phyloP scores from a whole-genome alignment of 2,797 vertebrate genomes.

The Sebastes trivittatus region DNA sequence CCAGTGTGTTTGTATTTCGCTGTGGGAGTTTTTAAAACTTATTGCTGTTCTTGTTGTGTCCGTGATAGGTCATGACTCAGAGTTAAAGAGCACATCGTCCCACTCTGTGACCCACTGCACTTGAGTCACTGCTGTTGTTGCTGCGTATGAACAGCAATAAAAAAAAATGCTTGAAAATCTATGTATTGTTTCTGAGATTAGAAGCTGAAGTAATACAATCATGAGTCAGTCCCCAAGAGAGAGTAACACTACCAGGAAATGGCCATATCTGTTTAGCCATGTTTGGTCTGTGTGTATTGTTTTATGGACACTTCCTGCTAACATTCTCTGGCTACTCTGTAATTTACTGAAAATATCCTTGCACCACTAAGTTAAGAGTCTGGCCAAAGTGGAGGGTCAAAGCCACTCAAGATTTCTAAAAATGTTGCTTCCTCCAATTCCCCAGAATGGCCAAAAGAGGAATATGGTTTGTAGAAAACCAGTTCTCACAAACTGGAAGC shows the following conservation, averaged over 20 bases:
- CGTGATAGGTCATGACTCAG: background rate
- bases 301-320: slow-evolving; percentile 74
- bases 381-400: slow-evolving; percentile 53
- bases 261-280: slow-evolving; percentile 47
- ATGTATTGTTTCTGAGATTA: slow-evolving; percentile 23
- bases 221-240: slow-evolving; percentile 41
- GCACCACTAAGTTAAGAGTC: slow-evolving; percentile 57
- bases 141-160: background rate
- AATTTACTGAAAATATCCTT: slow-evolving; percentile 78
- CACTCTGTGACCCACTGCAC: background rate
- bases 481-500: slow-evolving; percentile 53
- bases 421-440: slow-evolving; percentile 61
- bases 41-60: background rate
- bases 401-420: slow-evolving; percentile 71
- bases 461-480: slow-evolving; percentile 7
- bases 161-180: slow-evolving; percentile 3
- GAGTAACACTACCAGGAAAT: slow-evolving; percentile 62
- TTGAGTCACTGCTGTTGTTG: background rate
- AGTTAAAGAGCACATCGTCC: background rate
- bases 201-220: slow-evolving; percentile 35
- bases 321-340: slow-evolving; percentile 73
- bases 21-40: slow-evolving; percentile 1
- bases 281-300: slow-evolving; percentile 66
- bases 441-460: slow-evolving; percentile 50
- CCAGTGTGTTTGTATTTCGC: background rate